phyloP scores from a whole-genome alignment of 2,113 vertebrate genomes.

The Rhegmatorhina hoffmannsi region DNA sequence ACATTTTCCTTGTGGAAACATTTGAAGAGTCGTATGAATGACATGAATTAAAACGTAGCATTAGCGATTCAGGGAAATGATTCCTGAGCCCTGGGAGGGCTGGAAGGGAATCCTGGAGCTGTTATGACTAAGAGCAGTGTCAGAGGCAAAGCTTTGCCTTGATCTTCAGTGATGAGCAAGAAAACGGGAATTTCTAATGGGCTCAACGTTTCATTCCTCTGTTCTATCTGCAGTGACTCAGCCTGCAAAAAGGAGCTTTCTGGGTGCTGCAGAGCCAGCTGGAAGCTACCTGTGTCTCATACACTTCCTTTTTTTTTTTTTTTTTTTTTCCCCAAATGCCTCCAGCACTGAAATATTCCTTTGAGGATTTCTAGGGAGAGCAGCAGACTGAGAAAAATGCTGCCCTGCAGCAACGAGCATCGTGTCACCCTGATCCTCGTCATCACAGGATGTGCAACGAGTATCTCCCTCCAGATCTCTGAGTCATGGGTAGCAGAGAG shows the following conservation, averaged over 20 bases:
- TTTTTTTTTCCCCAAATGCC: background rate
- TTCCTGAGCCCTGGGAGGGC: background rate
- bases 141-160: slow-evolving; percentile 3
- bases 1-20: background rate
- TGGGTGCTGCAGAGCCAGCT: background rate
- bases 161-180: slow-evolving; percentile 35
- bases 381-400: slow-evolving; percentile 3
- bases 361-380: slow-evolving; percentile 40
- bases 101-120: slow-evolving; percentile 12
- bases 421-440: accelerated
- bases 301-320: background rate
- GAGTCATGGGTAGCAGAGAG: background rate
- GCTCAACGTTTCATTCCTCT: slow-evolving; percentile 11
- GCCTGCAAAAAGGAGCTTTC: background rate
- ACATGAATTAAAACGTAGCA: background rate
- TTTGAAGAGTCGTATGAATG: background rate
- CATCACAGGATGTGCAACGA: background rate
- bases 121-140: slow-evolving; percentile 33
- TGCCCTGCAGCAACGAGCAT: background rate
- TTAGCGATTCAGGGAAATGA: background rate
- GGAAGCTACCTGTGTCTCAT: slow-evolving; percentile 40
- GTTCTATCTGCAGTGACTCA: slow-evolving; percentile 38
- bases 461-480: background rate
- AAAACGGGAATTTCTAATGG: slow-evolving; percentile 20
- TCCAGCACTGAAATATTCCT: background rate